Evolutionary conservation across 37 sponge, comb jelly and placozoan species (phyloP).

Genomic region (Eunapius fragilis): DNA sequence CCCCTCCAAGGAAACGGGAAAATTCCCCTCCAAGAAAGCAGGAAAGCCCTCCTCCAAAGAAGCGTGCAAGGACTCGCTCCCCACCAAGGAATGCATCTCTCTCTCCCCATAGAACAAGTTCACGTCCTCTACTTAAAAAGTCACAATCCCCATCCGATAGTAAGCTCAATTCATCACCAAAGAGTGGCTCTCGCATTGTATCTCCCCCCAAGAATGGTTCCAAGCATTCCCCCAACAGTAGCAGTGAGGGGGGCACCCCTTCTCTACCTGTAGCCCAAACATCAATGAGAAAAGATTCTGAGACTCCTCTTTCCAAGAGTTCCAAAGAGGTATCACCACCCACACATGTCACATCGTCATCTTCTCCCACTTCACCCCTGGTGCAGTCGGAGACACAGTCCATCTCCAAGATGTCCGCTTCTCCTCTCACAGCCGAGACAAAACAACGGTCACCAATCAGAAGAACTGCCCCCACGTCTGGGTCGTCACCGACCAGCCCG

Average conservation of each 20-base stretch:
- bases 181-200: not conserved
- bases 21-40: not conserved
- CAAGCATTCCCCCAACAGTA: not conserved
- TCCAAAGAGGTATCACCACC: not conserved
- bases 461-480: not conserved
- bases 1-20: not conserved
- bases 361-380: not conserved
- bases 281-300: not conserved
- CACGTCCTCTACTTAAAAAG: not conserved
- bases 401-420: not conserved
- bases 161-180: not conserved
- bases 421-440: not conserved
- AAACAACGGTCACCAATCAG: not conserved
- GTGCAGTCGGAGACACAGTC: not conserved
- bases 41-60: not conserved
- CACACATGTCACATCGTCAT: not conserved
- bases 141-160: not conserved
- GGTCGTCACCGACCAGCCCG: not conserved
- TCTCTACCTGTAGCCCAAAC: not conserved
- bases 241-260: not conserved
- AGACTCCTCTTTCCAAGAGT: not conserved
- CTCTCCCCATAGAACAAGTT: not conserved
- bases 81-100: not conserved
- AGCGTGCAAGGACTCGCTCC: conserved; percentile 1
- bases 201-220: not conserved